Evolutionary conservation across 2,797 vertebrate genomes (phyloP), one percentile per base, ranked within the genome.

Genomic region (Epinephelus malabaricus): DNA sequence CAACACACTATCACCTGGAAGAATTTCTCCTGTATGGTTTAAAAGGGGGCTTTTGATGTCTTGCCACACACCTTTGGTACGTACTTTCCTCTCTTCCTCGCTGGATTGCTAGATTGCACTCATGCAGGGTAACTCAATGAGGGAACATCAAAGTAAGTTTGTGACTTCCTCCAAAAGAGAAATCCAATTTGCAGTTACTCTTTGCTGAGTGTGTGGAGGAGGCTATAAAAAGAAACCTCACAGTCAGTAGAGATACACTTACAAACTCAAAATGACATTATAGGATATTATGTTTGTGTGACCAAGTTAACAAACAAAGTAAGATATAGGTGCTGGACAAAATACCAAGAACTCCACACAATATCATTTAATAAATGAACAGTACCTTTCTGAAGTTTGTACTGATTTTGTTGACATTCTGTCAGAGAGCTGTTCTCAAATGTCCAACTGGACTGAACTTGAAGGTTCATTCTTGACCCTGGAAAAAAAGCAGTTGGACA

Each of bases 121-220:
- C 78, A 73, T 54, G 56, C 54, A 25, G 61, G 65, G 64, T 47
- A 66, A 77, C 45, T 77, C 80, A 74, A 67, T 78, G 49, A 81
- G 40, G 71, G 54, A 76, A 86, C 75, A 76, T 81, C 75, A 86
- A 84, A 86, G 81, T 66, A 63, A 76, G 78, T 78, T 78, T 69
- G 84, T n/a, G 72, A 78, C 58, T 73, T 75, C 53, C 72, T 79
- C 61, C 45, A 17, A 69, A 65, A 82, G 69, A 54, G 72, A 76
- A 85, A 79, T 79, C 80, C 60, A 73, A 77, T 77, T 79, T 61
- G 50, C 71, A 70, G 60, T 62, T 71, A 62, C 40, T 78, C 75
- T 74, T 73, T 56, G 54, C 62, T 53, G 67, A 59, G 54, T 49
- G 43, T 60, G 66, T 62, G 56, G 62, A 78, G n/a, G 46, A 30